Evolutionary conservation across 2,888 invertebrate genomes (phyloP), one percentile per base, ranked within the genome.

Genomic region (Lasioglossum zephyrum): DNA sequence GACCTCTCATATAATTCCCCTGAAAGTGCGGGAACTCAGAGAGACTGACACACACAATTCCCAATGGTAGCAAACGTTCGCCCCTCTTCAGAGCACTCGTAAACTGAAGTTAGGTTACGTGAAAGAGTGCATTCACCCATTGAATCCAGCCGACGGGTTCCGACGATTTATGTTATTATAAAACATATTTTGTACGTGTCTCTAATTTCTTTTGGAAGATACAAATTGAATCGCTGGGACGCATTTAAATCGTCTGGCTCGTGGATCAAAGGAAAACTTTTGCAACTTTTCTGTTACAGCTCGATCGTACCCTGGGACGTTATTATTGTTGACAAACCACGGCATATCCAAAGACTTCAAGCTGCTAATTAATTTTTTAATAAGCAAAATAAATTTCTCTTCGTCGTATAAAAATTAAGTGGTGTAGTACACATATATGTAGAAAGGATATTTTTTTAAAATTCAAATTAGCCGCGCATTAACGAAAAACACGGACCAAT

Each of bases 71-170:
- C 18, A 36, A 36, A 66, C 66, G 36, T 66, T 31, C 66, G 66
- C 0, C 18, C 18, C 66, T 36, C 66, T 66, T 66, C 66, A 66
- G 6, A 9, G 18, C 66, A 66, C 66, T 66, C 66, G 66, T 36
- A 66, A 36, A 66, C 31, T 36, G 6, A 18, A 66, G 66, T 66
- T 18, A 36, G 36, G 66, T 66, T 66, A 66, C 18, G 36, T 36
- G 66, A 66, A 66, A 66, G 66, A 31, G 66, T 66, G 66, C 36
- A 36, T 66, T 66, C 66, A 36, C 6, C 18, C 66, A 66, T 66
- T 36, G 6, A 66, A 60, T 36, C 18, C 66, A 18, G 11, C 1
- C 63, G 18, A 13, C 66, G 36, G 18, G 6, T 6, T 36, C 31
- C 2, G 0, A 18, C 66, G 36, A 36, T 36, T 66, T 66, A 66